A percentile compares a stretch with the other conserved stretches of the same genome.
Conservation (phyloP, 1,140 invertebrate genomes). For the Armadillidium nasatum region DNA sequence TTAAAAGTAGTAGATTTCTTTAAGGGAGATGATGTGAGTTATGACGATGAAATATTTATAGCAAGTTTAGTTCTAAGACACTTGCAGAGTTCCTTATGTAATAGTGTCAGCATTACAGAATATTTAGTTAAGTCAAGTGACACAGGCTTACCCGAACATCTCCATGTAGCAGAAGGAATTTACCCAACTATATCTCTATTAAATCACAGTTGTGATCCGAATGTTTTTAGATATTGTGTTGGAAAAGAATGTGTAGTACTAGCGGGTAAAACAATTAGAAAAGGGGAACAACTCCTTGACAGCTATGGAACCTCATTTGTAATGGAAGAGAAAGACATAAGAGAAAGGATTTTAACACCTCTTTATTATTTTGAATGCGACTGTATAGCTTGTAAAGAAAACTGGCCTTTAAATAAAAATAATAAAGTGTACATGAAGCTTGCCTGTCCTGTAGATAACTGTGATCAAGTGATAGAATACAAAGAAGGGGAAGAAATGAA, state of each 20-base stretch:
- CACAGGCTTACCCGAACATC: constrained; percentile 47
- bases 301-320: constrained; percentile 60
- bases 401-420: constrained; percentile 52
- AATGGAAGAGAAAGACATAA: constrained; percentile 44
- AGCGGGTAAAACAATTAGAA: constrained; percentile 52
- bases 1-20: no score
- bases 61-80: constrained; percentile 55
- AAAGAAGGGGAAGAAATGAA: not conserved
- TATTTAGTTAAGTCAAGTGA: constrained; percentile 49
- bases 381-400: constrained; percentile 55
- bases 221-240: constrained; percentile 55
- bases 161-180: constrained; percentile 58
- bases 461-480: not conserved
- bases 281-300: constrained; percentile 58
- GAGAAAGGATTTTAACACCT: constrained; percentile 46
- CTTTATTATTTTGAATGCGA: constrained; percentile 59
- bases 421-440: not conserved
- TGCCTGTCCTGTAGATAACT: not conserved
- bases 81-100: constrained; percentile 59
- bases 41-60: constrained; percentile 46
- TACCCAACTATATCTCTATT: constrained; percentile 60
- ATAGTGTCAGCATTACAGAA: constrained; percentile 62
- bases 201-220: constrained; percentile 61
- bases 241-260: constrained; percentile 53
- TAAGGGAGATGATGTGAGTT: no score